Percentiles rank a stretch among this genome's conserved stretches.
Conservation (phyloP, 1,140 invertebrate genomes). For the Cryptotermes secundus region DNA sequence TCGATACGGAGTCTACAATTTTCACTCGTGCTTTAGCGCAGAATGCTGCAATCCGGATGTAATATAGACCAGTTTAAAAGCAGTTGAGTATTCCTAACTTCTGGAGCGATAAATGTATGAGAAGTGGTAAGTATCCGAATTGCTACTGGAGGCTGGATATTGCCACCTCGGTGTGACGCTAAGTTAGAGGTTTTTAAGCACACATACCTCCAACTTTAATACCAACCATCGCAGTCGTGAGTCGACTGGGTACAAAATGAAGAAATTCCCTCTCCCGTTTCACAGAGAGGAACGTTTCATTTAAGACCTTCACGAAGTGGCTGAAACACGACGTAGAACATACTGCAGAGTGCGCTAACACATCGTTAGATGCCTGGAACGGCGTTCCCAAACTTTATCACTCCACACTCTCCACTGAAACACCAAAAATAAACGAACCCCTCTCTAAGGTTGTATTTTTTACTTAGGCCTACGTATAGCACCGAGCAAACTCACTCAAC, state of each 20-base stretch:
- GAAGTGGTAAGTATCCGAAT: neutral
- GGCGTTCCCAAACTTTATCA: neutral
- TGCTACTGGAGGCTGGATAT: neutral
- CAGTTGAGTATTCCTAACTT: neutral
- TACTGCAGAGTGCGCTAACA: neutral
- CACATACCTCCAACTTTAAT: neutral
- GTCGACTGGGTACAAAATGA: neutral
- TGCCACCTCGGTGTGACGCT: neutral
- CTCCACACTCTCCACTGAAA: no score
- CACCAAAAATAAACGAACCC: no score
- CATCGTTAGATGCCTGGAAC: neutral
- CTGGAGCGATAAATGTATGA: neutral
- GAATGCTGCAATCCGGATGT: no score
- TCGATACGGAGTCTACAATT: no score
- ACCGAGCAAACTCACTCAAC: no score
- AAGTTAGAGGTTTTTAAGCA: neutral
- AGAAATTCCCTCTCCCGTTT: neutral
- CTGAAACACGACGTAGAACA: neutral
- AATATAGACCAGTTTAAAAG: no score
- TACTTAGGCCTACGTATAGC: no score
- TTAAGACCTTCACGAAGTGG: neutral
- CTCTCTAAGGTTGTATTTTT: no score
- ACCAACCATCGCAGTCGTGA: neutral
- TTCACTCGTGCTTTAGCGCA: no score
- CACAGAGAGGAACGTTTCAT: neutral